Percentiles rank a stretch among this genome's conserved stretches.
phyloP scores from a whole-genome alignment of 2,797 vertebrate genomes.

The Loriculus beryllinus region DNA sequence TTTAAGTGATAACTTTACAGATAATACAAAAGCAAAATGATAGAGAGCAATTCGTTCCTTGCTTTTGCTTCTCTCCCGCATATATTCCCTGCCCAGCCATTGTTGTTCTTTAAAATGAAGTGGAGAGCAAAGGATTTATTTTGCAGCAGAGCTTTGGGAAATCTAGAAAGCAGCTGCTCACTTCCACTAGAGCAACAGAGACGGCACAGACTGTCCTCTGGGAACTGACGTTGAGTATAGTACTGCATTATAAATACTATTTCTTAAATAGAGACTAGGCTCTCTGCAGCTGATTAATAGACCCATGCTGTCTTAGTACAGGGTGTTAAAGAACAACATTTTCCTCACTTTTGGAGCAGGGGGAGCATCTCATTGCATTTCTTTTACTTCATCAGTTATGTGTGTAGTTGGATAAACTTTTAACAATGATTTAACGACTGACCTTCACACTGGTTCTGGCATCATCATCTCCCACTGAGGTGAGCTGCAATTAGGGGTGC shows the following conservation, averaged over 20 bases:
- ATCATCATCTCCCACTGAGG: neutral
- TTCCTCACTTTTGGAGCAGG: neutral
- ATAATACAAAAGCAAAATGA: neutral
- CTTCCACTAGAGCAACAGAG: slow-evolving; percentile 48
- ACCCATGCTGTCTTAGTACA: neutral
- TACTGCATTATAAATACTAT: slow-evolving; percentile 45
- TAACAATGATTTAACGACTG: neutral
- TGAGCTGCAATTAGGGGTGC: neutral
- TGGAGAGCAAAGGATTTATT: slow-evolving; percentile 47
- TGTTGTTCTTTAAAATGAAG: slow-evolving; percentile 34
- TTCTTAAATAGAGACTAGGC: slow-evolving; percentile 30
- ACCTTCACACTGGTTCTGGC: neutral
- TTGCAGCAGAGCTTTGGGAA: slow-evolving; percentile 40
- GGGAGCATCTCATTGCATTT: neutral
- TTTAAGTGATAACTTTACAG: neutral
- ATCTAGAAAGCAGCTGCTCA: slow-evolving; percentile 61
- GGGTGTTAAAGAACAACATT: neutral
- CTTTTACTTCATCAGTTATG: neutral
- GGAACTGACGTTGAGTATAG: slow-evolving; percentile 32
- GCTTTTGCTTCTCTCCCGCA: neutral
- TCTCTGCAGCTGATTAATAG: slow-evolving; percentile 11
- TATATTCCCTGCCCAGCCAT: neutral
- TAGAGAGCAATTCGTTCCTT: neutral
- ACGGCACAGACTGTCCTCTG: neutral
- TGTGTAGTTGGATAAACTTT: neutral